Base-by-base conservation (phyloP, 1,140 invertebrate species). In the Drosophila kikkawai region DNA sequence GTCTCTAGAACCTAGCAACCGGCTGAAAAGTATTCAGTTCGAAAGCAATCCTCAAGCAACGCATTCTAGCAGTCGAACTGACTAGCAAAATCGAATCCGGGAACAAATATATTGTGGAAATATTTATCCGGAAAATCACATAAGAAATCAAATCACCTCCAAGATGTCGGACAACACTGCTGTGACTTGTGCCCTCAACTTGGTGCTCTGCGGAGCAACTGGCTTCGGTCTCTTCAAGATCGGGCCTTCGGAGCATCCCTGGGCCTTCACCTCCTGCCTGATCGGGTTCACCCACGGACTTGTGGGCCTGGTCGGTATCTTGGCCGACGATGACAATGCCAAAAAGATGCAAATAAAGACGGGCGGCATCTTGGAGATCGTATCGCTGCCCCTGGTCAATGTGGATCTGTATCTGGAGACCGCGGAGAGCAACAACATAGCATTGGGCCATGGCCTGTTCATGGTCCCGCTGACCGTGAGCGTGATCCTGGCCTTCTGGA, bases 231-330 rank as follows among this genome's bases (percentile, higher is more conserved):
- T 79, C 50, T 75, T 34, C 17, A 55, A 65, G n/a, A 61, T 91
- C 29, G 56, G 55, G 2, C 87, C 91, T 3, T n/a, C 42, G 8
- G 63, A 81, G 8, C 76, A 92, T 55, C 91, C 91, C 1, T 92
- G 83, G 48, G 87, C 82, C 3, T 92, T 92, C 44, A 57, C 78
- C 7, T 91, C 91, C n/a, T 91, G 91, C 17, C 48, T 82, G 8
- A 55, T 92, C 26, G 87, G 81, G 0, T 80, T 91, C 29, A 88
- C 82, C 29, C 91, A 92, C 39, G 91, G 91, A 2, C 7, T 88
- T 11, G 9, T 81, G 15, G 81, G 84, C 0, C 15, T 92, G 42
- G 61, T 80, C 15, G 41, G 63, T 4, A 48, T 22, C 12, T 6
- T 81, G 13, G 34, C 56, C 7, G 67, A 41, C 9, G 60, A 73